Evolutionary conservation across 2,888 invertebrate genomes (phyloP), one percentile per base, ranked within the genome.

Genomic region (Autographa gamma): DNA sequence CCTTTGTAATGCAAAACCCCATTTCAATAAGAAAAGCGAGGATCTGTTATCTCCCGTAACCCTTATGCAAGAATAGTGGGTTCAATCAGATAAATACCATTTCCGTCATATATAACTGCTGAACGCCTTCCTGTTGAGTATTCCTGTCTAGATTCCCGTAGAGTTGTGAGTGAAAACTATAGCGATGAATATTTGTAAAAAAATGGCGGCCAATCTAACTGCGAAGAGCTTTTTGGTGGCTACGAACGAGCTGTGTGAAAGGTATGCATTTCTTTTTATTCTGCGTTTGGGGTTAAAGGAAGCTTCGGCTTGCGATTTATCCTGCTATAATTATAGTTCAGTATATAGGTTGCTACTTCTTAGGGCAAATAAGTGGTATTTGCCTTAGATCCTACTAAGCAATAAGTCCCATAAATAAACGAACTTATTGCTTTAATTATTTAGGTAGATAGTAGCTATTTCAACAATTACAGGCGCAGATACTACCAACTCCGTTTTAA

Each of bases 1-100:
- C n/a, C n/a, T 48, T 74, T 81, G 67, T 84, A 8, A 84, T 84
- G 73, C 16, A 66, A 84, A 81, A 63, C 63, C 14, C 13, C n/a
- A 74, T 84, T 82, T 65, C 25, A 80, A 84, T 82, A 74, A 66
- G 60, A 82, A 80, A 68, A 59, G 63, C 41, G 25, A 25, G 1
- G 14, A 52, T 65, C 34, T 56, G 56, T 70, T 68, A 66, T 60
- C 70, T 60, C n/a, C 32, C 48, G 8, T 34, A 18, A 56, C 52
- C 60, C 59, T 41, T 38, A 67, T 38, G 61, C 58, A 59, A 76
- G 58, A 67, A 77, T 64, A 61, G 43, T 38, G 9, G 41, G 54
- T 14, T 43, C 18, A 52, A 84, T 84, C 74, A 74, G 80, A 82
- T 82, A 79, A 76, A 61, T 60, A n/a, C 34, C 41, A 61, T 62